These are phyloP conservation scores for Eledona agricola DNA, from an alignment of 2,888 invertebrate species.

Conservation along the genomic window DNA sequence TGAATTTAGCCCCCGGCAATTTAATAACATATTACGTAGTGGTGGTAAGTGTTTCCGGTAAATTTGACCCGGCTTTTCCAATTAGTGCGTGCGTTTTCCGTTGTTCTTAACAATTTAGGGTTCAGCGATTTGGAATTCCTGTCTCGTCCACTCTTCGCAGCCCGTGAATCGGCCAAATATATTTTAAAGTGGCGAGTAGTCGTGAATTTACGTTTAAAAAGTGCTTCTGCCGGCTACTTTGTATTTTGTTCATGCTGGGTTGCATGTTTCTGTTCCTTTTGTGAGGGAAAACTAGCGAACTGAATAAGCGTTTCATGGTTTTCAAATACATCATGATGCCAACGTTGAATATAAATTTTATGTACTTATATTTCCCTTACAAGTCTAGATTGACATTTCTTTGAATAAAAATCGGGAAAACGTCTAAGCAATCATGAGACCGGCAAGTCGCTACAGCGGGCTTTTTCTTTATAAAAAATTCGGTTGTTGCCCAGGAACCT, in stretches of 20 bases:
- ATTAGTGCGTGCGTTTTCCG: no score
- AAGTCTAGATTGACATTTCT: slow-evolving; percentile 11
- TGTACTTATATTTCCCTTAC: slow-evolving; percentile 3
- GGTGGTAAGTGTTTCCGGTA: no score
- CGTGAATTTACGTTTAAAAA: slow-evolving; percentile 26
- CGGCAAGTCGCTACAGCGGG: neutral
- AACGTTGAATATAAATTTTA: slow-evolving; percentile 33
- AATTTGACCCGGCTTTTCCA: no score
- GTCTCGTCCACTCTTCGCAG: no score
- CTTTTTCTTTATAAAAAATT: slow-evolving; percentile 6
- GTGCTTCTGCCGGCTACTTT: slow-evolving; percentile 16
- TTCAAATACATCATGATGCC: slow-evolving; percentile 32
- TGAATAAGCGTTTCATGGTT: slow-evolving; percentile 36
- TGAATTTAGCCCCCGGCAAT: no score
- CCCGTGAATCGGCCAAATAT: slow-evolving; percentile 16
- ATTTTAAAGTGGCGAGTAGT: slow-evolving; percentile 21
- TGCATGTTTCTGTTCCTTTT: slow-evolving; percentile 30
- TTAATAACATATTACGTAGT: no score
- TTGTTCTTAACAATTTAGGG: no score
- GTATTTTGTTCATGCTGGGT: slow-evolving; percentile 29
- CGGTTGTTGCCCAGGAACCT: slow-evolving; percentile 12
- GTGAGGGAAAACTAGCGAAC: slow-evolving; percentile 28
- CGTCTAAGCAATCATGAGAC: neutral
- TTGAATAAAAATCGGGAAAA: neutral
- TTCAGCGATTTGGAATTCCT: no score